Evolutionary conservation across 2,113 vertebrate species (phyloP), one percentile per base, ranked within the genome.

Genomic region (Elephas maximus): DNA sequence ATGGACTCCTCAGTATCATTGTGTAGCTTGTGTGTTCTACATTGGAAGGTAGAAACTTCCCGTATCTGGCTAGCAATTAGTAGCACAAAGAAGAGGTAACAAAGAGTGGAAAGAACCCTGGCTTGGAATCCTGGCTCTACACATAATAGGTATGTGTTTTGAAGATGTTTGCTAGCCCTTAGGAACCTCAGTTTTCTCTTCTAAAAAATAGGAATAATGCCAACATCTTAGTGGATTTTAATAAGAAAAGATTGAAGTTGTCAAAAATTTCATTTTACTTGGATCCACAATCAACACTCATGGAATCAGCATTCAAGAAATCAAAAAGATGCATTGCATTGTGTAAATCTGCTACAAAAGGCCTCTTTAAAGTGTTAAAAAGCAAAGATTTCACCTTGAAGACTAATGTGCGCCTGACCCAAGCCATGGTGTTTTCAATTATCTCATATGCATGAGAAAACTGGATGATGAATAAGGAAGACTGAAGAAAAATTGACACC

Each of bases 1-100:
- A 37, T 0, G 8, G 8, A n/a, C 11, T 15, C 1, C 8, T 86
- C 15, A 20, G 15, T n/a, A 24, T 24, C 0, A 6, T 1, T 45
- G 0, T 2, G 15, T 5, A 26, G 14, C 1, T 84, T 37, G 0
- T 17, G 2, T n/a, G 1, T 2, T 41, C 6, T 7, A 7, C 1
- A 2, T 2, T 4, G 41, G n/a, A 85, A 45, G 0, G 30, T 28
- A 7, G 53, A 86, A 30, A 41, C 4, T 24, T 86, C 8, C 17
- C 4, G 48, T 21, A 17, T 10, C 14, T 41, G 73, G 0, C 21
- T 44, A 17, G 11, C 9, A 28, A 3, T 44, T 5, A n/a, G 37
- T 8, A 23, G 0, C 41, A 30, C 6, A 15, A 11, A 45, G 48
- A 53, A n/a, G 5, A 41, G 7, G 0, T 28, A 6, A 80, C 7